These are phyloP conservation scores for Gonioctena quinquepunctata DNA, from an alignment of 1,140 invertebrate species.

Conservation along the genomic window DNA sequence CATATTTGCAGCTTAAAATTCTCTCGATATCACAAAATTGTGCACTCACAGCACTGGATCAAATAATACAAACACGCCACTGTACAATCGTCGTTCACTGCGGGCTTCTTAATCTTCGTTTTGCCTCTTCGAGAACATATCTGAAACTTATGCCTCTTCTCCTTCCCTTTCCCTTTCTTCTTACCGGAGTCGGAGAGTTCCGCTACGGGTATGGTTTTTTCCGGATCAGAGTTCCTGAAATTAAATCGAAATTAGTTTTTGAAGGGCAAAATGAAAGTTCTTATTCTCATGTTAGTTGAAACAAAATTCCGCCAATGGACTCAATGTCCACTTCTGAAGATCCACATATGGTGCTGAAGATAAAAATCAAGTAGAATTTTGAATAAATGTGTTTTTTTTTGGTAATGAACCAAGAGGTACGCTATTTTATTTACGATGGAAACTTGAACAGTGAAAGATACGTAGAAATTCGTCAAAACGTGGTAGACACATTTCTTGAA, in stretches of 20 bases:
- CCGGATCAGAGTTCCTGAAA: background rate
- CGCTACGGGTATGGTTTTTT: background rate
- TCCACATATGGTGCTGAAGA: background rate
- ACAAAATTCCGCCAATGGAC: background rate
- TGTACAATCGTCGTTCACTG: background rate
- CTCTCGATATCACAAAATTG: background rate
- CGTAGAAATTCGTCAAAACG: no score
- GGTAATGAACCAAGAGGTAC: background rate
- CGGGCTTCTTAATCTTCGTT: background rate
- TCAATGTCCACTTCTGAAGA: background rate
- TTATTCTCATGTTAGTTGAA: no score
- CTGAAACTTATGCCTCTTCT: background rate
- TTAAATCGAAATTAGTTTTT: background rate
- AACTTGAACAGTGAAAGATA: no score
- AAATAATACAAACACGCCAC: background rate
- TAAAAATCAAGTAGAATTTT: background rate
- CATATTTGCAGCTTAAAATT: no score
- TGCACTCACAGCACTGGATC: constrained; percentile 6
- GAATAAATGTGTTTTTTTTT: background rate
- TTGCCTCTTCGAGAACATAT: background rate
- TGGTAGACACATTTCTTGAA: no score
- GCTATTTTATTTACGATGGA: no score
- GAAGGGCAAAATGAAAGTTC: no score
- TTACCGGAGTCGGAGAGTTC: background rate
- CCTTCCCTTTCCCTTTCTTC: background rate